A percentile compares a stretch with the other conserved stretches of the same genome.
Conservation (phyloP, 1,140 invertebrate species). For the Augochlora pura region DNA sequence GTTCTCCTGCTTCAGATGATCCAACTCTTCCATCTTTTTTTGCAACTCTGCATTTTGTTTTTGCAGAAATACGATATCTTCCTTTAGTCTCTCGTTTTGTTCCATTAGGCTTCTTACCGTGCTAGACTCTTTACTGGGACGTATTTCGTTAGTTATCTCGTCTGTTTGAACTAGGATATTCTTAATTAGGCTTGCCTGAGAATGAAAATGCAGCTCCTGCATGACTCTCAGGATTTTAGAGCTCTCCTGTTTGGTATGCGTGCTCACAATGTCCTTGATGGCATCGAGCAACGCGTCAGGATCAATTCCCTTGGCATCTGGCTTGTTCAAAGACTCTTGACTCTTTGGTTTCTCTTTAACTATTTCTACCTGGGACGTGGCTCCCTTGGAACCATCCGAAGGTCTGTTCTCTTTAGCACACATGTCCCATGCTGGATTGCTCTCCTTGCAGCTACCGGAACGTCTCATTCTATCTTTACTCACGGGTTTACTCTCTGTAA, state of each 20-base stretch:
- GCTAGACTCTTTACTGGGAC: slow-evolving; percentile 59
- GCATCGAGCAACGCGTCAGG: slow-evolving; percentile 64
- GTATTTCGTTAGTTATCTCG: slow-evolving; percentile 69
- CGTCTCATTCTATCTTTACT: slow-evolving; percentile 50
- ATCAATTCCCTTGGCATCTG: slow-evolving; percentile 59
- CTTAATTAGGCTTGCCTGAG: slow-evolving; percentile 71
- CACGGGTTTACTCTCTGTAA: slow-evolving; percentile 39
- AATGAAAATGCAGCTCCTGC: slow-evolving; percentile 69
- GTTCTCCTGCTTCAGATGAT: slow-evolving; percentile 71
- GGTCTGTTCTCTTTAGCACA: slow-evolving; percentile 74
- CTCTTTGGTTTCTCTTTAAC: slow-evolving; percentile 52
- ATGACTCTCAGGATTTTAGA: slow-evolving; percentile 70
- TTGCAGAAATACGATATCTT: slow-evolving; percentile 68
- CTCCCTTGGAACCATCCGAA: slow-evolving; percentile 57
- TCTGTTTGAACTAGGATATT: slow-evolving; percentile 69
- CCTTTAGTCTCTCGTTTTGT: slow-evolving; percentile 70
- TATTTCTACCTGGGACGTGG: slow-evolving; percentile 37
- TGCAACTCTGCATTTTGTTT: slow-evolving; percentile 66
- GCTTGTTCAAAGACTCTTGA: slow-evolving; percentile 16
- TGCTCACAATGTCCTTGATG: slow-evolving; percentile 71
- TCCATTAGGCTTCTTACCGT: slow-evolving; percentile 62
- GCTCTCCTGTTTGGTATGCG: slow-evolving; percentile 70
- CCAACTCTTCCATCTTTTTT: slow-evolving; percentile 64
- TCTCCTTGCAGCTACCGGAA: slow-evolving; percentile 60
- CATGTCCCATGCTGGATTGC: slow-evolving; percentile 59